Conservation (phyloP, 2,113 vertebrate genomes). For the Echinops telfairi region DNA sequence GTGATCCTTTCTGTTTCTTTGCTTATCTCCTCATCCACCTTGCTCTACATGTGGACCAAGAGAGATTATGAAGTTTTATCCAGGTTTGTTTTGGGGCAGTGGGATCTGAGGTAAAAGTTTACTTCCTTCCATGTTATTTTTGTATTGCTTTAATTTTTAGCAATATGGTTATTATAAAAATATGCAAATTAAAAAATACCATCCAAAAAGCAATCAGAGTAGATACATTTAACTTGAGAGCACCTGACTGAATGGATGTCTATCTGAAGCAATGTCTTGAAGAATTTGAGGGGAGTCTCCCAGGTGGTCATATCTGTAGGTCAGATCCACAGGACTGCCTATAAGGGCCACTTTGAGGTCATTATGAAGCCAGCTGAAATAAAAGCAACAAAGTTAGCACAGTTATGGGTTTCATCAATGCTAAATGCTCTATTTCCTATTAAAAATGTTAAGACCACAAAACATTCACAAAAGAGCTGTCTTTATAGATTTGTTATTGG, state of each 20-base stretch:
- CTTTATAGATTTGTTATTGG: conserved; percentile 27
- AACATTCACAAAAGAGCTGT: neutral
- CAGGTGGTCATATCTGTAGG: conserved; percentile 94
- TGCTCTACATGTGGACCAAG: neutral
- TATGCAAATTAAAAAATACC: neutral
- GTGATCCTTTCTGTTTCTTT: conserved; percentile 9
- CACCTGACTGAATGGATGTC: conserved; percentile 95
- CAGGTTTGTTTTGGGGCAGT: neutral
- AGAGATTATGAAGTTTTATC: neutral
- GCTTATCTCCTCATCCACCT: neutral
- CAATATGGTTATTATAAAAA: neutral
- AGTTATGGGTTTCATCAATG: neutral
- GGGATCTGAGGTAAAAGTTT: neutral
- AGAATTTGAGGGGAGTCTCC: conserved; percentile 94
- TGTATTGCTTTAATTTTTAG: conserved; percentile 8
- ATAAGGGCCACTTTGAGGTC: conserved; percentile 95
- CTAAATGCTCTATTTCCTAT: conserved; percentile 34
- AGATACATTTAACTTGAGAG: conserved; percentile 40
- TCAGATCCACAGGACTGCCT: conserved; percentile 94
- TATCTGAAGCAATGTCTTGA: conserved; percentile 92
- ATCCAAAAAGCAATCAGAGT: conserved; percentile 29
- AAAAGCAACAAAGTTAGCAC: conserved; percentile 59
- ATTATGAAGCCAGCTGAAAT: conserved; percentile 97
- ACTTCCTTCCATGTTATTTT: conserved; percentile 6
- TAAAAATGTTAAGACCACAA: conserved; percentile 44